These are phyloP conservation scores for Phylloscopus trochilus DNA, from an alignment of 2,113 vertebrate species.

Conservation along the genomic window DNA sequence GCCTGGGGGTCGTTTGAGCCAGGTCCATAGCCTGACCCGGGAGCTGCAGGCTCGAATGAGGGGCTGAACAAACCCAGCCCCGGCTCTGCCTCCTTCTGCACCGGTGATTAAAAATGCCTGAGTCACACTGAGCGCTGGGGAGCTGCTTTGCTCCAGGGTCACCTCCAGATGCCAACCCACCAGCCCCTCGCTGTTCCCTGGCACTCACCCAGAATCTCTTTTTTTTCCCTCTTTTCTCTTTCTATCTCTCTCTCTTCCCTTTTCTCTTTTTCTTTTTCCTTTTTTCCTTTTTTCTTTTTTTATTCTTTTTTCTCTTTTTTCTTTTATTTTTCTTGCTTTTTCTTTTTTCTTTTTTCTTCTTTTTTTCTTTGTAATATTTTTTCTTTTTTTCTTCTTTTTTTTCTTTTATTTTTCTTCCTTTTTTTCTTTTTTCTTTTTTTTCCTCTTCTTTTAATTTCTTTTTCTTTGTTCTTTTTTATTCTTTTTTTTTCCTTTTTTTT, in stretches of 20 bases:
- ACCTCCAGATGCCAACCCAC: background rate
- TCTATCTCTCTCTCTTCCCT: background rate
- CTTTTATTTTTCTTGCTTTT: too few relatives aligned
- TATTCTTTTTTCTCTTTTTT: too few relatives aligned
- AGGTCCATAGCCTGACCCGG: background rate
- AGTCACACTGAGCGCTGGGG: background rate
- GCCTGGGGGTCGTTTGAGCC: background rate
- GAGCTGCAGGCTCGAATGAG: background rate
- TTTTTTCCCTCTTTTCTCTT: too few relatives aligned
- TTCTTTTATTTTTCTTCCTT: accelerated
- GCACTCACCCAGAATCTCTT: background rate
- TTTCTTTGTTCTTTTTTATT: too few relatives aligned
- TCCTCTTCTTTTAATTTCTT: too few relatives aligned
- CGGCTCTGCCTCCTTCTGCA: background rate
- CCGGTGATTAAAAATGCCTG: background rate
- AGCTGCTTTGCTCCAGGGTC: background rate
- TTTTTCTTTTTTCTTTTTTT: background rate
- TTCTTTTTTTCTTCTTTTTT: background rate
- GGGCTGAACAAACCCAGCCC: background rate
- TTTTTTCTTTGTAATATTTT: too few relatives aligned
- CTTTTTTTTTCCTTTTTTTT: too few relatives aligned
- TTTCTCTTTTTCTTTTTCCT: too few relatives aligned
- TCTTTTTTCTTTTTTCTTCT: too few relatives aligned
- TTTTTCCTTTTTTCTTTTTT: too few relatives aligned
- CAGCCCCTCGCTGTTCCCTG: background rate